Percentiles rank a stretch among this genome's conserved stretches.
Evolutionary conservation across 1,140 invertebrate species (phyloP).

Genomic region (Vollenhovia emeryi): DNA sequence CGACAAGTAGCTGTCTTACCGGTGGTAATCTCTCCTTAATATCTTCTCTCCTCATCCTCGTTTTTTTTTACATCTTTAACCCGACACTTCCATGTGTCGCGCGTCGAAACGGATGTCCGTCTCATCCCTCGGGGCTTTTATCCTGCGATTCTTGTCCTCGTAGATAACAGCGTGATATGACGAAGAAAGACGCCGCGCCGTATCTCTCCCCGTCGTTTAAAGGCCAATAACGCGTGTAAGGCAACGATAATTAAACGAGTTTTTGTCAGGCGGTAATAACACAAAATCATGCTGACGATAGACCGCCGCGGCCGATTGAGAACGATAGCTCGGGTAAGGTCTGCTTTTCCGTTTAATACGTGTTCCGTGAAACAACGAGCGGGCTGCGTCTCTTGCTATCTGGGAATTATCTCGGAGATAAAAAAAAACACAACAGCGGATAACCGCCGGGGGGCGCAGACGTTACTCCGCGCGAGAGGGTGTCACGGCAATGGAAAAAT

Average conservation of each 20-base stretch:
- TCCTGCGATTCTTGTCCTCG: not conserved
- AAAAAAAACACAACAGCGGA: not conserved
- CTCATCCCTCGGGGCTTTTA: not conserved
- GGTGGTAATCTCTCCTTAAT: not conserved
- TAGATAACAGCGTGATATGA: not conserved
- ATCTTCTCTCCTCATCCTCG: not conserved
- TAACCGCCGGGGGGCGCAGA: not conserved
- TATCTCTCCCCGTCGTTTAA: not conserved
- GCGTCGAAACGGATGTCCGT: not conserved
- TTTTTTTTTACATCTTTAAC: not conserved
- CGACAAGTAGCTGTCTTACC: not conserved
- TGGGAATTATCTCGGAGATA: constrained; percentile 1
- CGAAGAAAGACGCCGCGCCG: not conserved
- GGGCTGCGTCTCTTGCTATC: not conserved
- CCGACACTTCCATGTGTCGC: too few relatives aligned
- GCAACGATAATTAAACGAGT: constrained; percentile 32
- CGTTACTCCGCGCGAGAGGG: not conserved
- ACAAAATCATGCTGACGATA: constrained; percentile 36
- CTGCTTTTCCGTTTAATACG: not conserved
- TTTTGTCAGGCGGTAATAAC: constrained; percentile 4
- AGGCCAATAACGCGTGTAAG: not conserved
- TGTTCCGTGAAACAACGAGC: not conserved
- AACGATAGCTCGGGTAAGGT: constrained; percentile 7
- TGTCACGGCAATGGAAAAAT: constrained; percentile 7
- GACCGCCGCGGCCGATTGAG: constrained; percentile 17